These are phyloP conservation scores for Drosophila borealis DNA, from an alignment of 2,888 invertebrate genomes.

Conservation along the genomic window DNA sequence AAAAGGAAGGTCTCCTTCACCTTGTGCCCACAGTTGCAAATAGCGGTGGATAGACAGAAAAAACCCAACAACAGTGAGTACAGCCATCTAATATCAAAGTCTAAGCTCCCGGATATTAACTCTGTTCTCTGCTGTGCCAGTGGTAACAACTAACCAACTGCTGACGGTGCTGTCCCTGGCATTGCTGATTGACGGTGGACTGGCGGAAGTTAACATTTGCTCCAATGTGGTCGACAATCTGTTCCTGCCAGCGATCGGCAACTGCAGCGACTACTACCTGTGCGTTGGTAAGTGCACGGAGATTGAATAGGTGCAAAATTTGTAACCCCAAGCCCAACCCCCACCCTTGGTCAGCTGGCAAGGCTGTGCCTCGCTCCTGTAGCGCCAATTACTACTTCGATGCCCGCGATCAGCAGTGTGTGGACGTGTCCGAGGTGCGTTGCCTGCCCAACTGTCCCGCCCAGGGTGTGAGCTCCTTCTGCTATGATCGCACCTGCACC, in stretches of 20 bases:
- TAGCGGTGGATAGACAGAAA: neutral
- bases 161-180: conserved; percentile 40
- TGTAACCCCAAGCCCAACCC: no score
- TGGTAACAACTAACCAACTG: conserved; percentile 38
- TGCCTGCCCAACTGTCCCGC: conserved; percentile 73
- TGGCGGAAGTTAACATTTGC: conserved; percentile 59
- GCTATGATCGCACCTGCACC: conserved; percentile 81
- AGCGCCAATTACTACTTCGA: conserved; percentile 59
- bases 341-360: conserved; percentile 32
- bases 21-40: conserved; percentile 27
- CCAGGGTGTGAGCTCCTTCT: conserved; percentile 61
- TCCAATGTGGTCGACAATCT: conserved; percentile 60
- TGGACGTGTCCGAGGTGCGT: conserved; percentile 43
- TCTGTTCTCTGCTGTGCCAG: conserved; percentile 17
- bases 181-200: conserved; percentile 25
- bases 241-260: conserved; percentile 62
- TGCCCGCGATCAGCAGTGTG: conserved; percentile 70
- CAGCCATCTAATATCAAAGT: neutral
- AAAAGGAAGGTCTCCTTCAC: conserved; percentile 30
- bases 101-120: neutral
- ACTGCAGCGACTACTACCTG: conserved; percentile 69
- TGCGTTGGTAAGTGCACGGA: conserved; percentile 62
- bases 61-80: conserved; percentile 36
- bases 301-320: no score
- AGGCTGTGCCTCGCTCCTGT: conserved; percentile 63